Evolutionary conservation across 2,888 invertebrate genomes (phyloP), one percentile per base, ranked within the genome.

Genomic region (Helicoverpa assulta): DNA sequence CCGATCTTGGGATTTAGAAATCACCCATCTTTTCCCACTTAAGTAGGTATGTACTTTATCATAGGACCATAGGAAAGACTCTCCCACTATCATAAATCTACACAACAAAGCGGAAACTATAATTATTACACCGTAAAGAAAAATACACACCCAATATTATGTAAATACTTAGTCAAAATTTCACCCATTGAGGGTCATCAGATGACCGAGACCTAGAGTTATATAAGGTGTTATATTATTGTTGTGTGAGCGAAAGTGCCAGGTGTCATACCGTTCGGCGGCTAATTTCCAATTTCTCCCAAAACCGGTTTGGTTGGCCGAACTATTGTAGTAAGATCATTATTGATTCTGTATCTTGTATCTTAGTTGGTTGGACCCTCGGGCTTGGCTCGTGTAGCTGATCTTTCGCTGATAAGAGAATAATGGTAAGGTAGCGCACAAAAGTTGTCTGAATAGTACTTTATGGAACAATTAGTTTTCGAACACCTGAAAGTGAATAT

Each of bases 161-260:
- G 74, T 66, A 76, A 75, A 75, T 66, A 76, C 73, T 74, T 73
- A 67, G 57, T 19, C 69, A 71, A 84, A 87, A 85, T 87, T 86
- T 89, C 88, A 84, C 86, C 67, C 69, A 72, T 26, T 70, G 73
- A 80, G 83, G 90, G 90, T 90, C 91, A 88, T 81, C 71, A 77
- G 69, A 62, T 92, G 94, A 89, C 93, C 94, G 89, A 94, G 94
- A 93, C 93, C 94, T 91, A 82, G 82, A 72, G 82, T 94, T 94
- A 91, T 85, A 87, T 90, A 83, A 82, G 63, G 70, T 40, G 56
- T 73, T 75, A 73, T 80, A 71, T 66, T 83, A 82, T 78, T 90
- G 87, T 88, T 88, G 86, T 86, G 84, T 83, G 73, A 86, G 91
- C 89, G 93, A 94, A 93, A 93, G 92, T 88, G 83, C 86, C 91